Base-by-base conservation (phyloP, 1,140 invertebrate genomes). In the Listronotus oregonensis region DNA sequence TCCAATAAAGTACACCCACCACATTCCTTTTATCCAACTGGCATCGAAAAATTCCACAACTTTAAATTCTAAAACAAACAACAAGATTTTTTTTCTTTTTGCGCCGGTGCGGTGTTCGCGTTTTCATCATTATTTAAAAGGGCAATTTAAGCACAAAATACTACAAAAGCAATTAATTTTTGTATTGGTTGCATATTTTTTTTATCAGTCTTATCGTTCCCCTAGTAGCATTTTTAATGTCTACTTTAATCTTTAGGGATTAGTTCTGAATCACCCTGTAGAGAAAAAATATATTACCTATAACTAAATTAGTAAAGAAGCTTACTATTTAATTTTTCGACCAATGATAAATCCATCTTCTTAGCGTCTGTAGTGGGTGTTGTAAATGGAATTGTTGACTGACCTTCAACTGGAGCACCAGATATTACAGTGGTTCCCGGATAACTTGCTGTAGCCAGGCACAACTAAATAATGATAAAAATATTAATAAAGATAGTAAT, bases 1-100 rank as follows among this genome's bases (percentile, higher is more conserved):
- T 17, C 91, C 93, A 47, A 96, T 88, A 11, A 96, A 82, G 77
- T 94, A 94, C 61, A 95, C 86, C 92, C 93, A 96, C 89, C 94
- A 95, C 89, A 93, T 91, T 59, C 91, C 90, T 70, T 90, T 89
- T 14, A 95, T 87, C 84, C 90, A 91, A 40, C 84, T 83, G 12
- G 85, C 83, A 74, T 91, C 87, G 55, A 83, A 78, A 74, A 88
- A 93, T 67, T 90, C 86, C 31, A 91, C 84, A 5, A 86, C 78
- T 12, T 84, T 84, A 63, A 88, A 85, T 60, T 83, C 86, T 87
- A 61, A 32, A 70, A 76, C 50, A 49, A 37, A 52, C 34, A 63
- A 15, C 34, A n/a, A n/a, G n/a, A n/a, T n/a, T n/a, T n/a, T n/a
- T n/a, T n/a, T n/a, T n/a, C n/a, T n/a, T n/a, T n/a, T n/a, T n/a